phyloP scores from a whole-genome alignment of 1,140 invertebrate genomes.

The Ceratosolen fusciceps region DNA sequence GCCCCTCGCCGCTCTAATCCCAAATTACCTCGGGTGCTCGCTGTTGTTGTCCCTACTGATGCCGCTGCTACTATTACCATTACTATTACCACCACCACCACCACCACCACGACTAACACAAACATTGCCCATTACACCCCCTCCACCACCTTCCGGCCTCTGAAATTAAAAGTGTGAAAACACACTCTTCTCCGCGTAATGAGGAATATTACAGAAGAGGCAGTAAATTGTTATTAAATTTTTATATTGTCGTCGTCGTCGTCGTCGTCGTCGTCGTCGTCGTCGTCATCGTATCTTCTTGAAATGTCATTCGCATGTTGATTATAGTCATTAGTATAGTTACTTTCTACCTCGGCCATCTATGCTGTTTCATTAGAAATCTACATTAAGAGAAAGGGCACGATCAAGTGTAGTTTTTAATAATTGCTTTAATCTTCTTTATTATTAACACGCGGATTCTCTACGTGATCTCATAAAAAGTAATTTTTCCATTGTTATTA shows the following conservation, averaged over 20 bases:
- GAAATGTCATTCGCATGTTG: neutral
- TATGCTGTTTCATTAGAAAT: constrained; percentile 2
- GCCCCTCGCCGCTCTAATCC: no score
- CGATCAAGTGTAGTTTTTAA: neutral
- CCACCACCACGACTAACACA: no score
- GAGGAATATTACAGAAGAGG: neutral
- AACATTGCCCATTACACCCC: no score
- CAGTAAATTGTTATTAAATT: neutral
- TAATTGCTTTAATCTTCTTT: neutral
- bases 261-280: no score
- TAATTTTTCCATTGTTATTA: no score
- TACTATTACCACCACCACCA: no score
- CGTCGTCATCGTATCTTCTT: neutral
- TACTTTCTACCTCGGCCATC: neutral
- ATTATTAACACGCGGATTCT: no score
- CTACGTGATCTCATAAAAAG: no score
- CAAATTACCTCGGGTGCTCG: no score
- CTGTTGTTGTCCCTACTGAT: neutral
- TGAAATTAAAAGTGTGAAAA: neutral
- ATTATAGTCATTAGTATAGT: neutral
- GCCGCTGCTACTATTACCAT: neutral
- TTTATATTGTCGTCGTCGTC: no score
- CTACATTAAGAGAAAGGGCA: constrained; percentile 10
- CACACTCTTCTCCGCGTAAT: neutral
- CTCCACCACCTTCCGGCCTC: no score